phyloP scores from a whole-genome alignment of 2,113 vertebrate species.

The Grallaria varia region DNA sequence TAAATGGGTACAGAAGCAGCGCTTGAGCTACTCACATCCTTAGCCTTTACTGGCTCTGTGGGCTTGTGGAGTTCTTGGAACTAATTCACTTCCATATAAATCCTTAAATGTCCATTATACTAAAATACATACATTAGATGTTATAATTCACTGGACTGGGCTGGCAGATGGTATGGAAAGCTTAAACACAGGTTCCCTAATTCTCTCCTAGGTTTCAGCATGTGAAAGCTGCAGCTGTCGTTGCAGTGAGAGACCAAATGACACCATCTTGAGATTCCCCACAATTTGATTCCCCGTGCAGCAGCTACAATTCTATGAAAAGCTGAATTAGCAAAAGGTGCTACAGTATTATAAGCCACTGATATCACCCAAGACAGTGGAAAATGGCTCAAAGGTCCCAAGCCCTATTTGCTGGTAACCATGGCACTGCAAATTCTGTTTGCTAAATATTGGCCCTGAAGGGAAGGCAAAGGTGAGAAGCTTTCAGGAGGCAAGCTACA shows the following conservation, averaged over 20 bases:
- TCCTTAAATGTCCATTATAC: not conserved
- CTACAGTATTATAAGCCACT: not conserved
- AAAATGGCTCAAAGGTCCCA: slow-evolving; percentile 9
- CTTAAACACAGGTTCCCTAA: not conserved
- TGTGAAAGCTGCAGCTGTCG: not conserved
- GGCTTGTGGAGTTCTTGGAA: not conserved
- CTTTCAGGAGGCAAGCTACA: not conserved
- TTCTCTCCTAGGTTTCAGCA: not conserved
- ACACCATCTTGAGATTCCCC: not conserved
- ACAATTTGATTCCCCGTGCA: not conserved
- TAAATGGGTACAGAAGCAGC: not conserved
- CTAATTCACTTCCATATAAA: not conserved
- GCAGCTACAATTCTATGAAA: not conserved
- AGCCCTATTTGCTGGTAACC: slow-evolving; percentile 28
- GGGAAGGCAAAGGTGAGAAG: slow-evolving; percentile 48
- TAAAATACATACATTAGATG: not conserved
- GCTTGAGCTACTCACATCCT: not conserved
- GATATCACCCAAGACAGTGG: not conserved
- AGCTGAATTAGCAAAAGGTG: not conserved
- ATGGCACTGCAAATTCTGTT: slow-evolving; percentile 43
- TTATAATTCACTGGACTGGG: not conserved
- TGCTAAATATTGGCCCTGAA: slow-evolving; percentile 62
- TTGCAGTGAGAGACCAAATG: not conserved
- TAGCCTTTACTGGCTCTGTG: not conserved
- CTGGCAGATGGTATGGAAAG: not conserved